phyloP scores from a whole-genome alignment of 1,140 invertebrate species.

The Trichogramma pretiosum region DNA sequence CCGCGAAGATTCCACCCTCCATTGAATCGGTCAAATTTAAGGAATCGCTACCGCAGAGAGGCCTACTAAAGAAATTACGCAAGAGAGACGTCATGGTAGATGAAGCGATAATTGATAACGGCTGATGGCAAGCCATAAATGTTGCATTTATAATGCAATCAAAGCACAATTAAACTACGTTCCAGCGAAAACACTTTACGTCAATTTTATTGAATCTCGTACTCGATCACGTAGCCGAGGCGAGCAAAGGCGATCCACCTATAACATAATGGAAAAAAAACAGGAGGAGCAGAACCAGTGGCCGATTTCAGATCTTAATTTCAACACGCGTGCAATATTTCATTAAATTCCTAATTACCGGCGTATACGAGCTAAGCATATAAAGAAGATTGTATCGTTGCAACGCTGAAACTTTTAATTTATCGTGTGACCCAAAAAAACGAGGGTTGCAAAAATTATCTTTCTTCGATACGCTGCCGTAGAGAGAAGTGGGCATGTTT shows the following conservation, averaged over 20 bases:
- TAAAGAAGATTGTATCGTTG: slow-evolving; percentile 7
- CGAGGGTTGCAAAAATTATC: not conserved
- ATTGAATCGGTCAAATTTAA: too few species aligned
- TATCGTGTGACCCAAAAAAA: slow-evolving; percentile 1
- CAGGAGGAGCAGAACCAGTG: too few species aligned
- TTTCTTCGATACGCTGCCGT: too few species aligned
- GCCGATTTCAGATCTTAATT: slow-evolving; percentile 11
- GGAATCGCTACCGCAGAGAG: too few species aligned
- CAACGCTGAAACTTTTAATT: slow-evolving; percentile 5
- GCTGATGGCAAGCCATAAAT: too few species aligned
- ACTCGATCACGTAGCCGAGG: not conserved
- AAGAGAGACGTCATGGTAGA: too few species aligned
- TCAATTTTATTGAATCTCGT: slow-evolving; percentile 9
- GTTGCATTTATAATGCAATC: slow-evolving; percentile 3
- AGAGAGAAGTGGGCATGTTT: not conserved
- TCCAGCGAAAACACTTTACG: not conserved
- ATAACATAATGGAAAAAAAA: too few species aligned
- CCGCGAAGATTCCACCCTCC: too few species aligned
- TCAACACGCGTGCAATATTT: slow-evolving; percentile 2
- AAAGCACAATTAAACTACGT: slow-evolving; percentile 12
- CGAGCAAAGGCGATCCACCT: too few species aligned
- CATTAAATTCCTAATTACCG: slow-evolving; percentile 10
- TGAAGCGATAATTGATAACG: too few species aligned
- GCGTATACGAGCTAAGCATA: not conserved
- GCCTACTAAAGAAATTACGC: too few species aligned